Conservation (phyloP, 2,888 invertebrate species). For the Caenorhabditis sp. region DNA sequence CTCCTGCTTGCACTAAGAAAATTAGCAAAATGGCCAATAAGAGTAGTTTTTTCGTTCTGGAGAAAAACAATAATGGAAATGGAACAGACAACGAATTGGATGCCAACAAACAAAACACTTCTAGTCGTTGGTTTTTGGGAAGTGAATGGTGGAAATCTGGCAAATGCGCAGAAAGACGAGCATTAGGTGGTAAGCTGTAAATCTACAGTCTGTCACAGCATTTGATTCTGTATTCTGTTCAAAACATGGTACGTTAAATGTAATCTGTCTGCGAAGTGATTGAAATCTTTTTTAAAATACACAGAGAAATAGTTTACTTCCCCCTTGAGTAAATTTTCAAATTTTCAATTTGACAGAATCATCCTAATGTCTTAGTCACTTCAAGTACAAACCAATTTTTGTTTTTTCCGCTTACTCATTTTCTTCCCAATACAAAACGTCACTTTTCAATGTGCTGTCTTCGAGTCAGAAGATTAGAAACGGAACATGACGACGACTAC, state of each 20-base stretch:
- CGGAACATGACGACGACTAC: conserved; percentile 1
- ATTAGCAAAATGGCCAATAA: not conserved
- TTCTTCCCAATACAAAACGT: not conserved
- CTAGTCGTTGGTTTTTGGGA: not conserved
- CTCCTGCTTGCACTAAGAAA: no score
- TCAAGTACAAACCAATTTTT: conserved; percentile 9
- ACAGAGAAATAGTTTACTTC: no score
- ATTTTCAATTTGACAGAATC: not conserved
- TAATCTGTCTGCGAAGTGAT: not conserved
- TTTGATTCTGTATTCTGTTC: no score
- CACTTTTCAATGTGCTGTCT: not conserved
- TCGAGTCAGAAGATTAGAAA: not conserved
- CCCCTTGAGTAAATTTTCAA: no score
- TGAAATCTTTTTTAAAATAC: no score
- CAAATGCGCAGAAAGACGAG: conserved; percentile 5
- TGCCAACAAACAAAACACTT: conserved; percentile 2
- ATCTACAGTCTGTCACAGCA: not conserved
- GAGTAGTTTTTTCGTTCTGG: not conserved
- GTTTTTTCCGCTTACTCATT: not conserved
- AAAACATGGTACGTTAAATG: no score
- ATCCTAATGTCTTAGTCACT: conserved; percentile 14
- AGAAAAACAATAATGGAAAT: conserved; percentile 6
- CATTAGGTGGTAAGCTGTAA: not conserved
- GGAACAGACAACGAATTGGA: not conserved
- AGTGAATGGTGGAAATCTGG: not conserved